Conservation (phyloP, 2,113 vertebrate species). For the Mastomys natalensis region DNA sequence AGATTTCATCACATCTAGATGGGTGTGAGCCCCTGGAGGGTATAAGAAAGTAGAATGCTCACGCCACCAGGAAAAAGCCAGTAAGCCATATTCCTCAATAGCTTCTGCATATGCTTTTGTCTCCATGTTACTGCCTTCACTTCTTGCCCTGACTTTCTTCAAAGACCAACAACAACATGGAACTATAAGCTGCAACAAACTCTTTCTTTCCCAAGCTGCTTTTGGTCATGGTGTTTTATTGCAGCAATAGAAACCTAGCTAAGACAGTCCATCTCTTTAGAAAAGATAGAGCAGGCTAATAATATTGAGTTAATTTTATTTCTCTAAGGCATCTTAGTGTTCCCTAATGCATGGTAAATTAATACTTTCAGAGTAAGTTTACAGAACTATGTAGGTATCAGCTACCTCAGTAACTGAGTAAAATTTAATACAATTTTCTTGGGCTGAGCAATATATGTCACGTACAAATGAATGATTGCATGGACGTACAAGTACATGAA, state of each 20-base stretch:
- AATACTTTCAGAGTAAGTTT: slow-evolving; percentile 29
- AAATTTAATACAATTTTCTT: neutral
- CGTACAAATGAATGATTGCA: slow-evolving; percentile 1
- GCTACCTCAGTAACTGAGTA: neutral
- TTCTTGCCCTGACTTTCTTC: neutral
- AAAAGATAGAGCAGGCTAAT: neutral
- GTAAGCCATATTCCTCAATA: neutral
- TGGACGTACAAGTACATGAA: neutral
- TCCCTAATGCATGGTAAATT: neutral
- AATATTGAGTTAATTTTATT: slow-evolving; percentile 15
- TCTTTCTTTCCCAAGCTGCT: neutral
- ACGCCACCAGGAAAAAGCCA: neutral
- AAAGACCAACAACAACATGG: neutral
- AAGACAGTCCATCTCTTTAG: neutral
- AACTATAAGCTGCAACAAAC: too few species aligned
- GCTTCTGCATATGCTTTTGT: neutral
- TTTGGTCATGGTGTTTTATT: neutral
- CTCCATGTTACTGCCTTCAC: neutral
- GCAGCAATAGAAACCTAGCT: neutral
- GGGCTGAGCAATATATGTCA: neutral
- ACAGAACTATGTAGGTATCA: neutral
- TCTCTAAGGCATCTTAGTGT: neutral
- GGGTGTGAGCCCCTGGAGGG: neutral
- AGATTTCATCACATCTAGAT: neutral
- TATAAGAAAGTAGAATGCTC: neutral